Percentiles rank a stretch among this genome's conserved stretches.
Conservation (phyloP, 2,113 vertebrate species). For the Tachysurus vachellii region DNA sequence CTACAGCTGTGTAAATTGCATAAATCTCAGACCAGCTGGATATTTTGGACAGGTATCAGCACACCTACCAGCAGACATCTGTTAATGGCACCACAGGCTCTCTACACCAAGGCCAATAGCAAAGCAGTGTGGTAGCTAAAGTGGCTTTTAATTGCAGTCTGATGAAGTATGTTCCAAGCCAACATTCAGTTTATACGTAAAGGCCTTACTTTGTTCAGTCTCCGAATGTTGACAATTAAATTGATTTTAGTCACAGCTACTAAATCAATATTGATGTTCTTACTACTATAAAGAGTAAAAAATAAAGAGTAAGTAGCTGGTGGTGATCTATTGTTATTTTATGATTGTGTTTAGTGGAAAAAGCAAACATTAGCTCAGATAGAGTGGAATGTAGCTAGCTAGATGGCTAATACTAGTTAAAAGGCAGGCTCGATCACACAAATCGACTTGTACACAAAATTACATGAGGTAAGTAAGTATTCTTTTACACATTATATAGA, state of each 20-base stretch:
- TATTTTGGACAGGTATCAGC: slow-evolving; percentile 32
- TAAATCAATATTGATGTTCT: neutral
- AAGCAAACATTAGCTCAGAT: neutral
- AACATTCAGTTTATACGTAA: neutral
- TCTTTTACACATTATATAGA: neutral
- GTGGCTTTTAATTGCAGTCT: neutral
- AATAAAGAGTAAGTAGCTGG: neutral
- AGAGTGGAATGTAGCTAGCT: neutral
- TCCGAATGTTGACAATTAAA: slow-evolving; percentile 12
- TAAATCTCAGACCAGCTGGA: slow-evolving; percentile 20
- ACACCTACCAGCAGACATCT: slow-evolving; percentile 29
- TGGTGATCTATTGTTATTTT: neutral
- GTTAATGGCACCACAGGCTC: slow-evolving; percentile 7
- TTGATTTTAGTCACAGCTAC: neutral
- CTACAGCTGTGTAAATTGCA: slow-evolving; percentile 19
- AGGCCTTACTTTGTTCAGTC: neutral
- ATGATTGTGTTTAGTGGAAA: neutral
- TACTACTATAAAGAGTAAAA: neutral
- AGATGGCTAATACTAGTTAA: neutral
- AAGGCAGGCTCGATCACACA: neutral
- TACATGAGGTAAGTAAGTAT: neutral
- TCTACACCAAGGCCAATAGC: neutral
- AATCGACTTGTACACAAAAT: neutral
- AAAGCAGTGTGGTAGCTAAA: slow-evolving; percentile 4
- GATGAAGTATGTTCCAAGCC: neutral